A percentile compares a stretch with the other conserved stretches of the same genome.
Evolutionary conservation across 1,140 invertebrate species (phyloP).

Genomic region (Aphelinus atriplicis): DNA sequence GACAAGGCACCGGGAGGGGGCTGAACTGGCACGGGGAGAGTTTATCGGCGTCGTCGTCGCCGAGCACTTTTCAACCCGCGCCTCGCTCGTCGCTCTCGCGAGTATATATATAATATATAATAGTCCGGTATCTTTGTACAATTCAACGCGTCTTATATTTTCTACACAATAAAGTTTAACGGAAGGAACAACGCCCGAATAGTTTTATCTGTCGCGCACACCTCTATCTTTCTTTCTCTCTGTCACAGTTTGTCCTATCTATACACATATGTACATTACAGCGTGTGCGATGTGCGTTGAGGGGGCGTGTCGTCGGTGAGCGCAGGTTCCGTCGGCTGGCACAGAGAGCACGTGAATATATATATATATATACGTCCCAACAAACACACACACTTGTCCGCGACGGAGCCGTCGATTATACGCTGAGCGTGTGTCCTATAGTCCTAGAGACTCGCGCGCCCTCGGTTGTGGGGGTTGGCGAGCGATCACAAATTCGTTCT

Average conservation of each 20-base stretch:
- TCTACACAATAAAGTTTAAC: slow-evolving; percentile 36
- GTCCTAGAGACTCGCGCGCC: slow-evolving; percentile 1
- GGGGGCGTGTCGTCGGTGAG: too few species aligned
- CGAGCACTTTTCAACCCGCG: neutral
- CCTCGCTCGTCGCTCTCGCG: neutral
- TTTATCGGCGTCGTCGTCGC: too few species aligned
- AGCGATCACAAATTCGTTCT: slow-evolving; percentile 25
- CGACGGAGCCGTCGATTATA: neutral
- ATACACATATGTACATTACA: slow-evolving; percentile 16
- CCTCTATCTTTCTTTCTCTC: slow-evolving; percentile 3
- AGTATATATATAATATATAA: slow-evolving; percentile 10
- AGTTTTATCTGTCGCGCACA: slow-evolving; percentile 13
- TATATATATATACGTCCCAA: neutral
- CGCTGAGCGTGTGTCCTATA: neutral
- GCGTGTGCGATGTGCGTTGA: neutral
- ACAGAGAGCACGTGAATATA: too few species aligned
- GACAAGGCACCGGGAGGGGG: too few species aligned
- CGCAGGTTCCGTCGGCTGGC: too few species aligned
- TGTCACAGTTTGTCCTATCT: slow-evolving; percentile 7
- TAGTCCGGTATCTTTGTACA: neutral
- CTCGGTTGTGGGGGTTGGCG: neutral
- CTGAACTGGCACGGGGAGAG: too few species aligned
- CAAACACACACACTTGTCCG: too few species aligned
- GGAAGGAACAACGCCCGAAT: slow-evolving; percentile 39
- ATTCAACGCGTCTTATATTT: slow-evolving; percentile 7